These are phyloP conservation scores for Rhopalosiphum maidis DNA, from an alignment of 1,140 invertebrate species.

Conservation along the genomic window DNA sequence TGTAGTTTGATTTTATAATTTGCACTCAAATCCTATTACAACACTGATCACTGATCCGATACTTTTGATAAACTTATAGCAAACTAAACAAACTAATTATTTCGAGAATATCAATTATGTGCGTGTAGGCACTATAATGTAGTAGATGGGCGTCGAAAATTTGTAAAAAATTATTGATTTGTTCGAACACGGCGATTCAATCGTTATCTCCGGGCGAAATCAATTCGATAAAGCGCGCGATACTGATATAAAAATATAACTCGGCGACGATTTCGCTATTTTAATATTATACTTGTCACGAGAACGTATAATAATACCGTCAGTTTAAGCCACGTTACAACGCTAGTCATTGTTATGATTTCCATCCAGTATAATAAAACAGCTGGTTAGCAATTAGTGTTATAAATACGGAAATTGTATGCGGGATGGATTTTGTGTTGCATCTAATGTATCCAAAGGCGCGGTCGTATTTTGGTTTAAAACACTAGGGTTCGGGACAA, in stretches of 20 bases:
- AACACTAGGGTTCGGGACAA: neutral
- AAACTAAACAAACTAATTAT: conserved; percentile 18
- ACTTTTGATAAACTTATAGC: neutral
- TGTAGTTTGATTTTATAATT: neutral
- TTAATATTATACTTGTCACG: neutral
- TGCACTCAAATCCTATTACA: neutral
- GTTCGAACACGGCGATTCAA: neutral
- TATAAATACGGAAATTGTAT: neutral
- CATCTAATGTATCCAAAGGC: neutral
- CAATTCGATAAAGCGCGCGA: neutral
- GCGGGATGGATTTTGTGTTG: neutral
- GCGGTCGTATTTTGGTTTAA: neutral
- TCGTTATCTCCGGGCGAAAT: neutral
- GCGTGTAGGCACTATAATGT: neutral
- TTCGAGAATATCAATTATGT: neutral
- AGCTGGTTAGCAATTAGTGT: neutral
- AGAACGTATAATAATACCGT: neutral
- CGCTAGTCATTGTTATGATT: neutral
- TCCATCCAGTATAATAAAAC: neutral
- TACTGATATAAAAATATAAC: too few species aligned
- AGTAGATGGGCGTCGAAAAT: neutral
- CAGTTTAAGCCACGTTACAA: neutral
- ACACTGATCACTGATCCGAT: neutral
- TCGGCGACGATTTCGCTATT: neutral
- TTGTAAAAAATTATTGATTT: neutral